phyloP scores from a whole-genome alignment of 2,888 invertebrate genomes.

The Callinectes sapidus region DNA sequence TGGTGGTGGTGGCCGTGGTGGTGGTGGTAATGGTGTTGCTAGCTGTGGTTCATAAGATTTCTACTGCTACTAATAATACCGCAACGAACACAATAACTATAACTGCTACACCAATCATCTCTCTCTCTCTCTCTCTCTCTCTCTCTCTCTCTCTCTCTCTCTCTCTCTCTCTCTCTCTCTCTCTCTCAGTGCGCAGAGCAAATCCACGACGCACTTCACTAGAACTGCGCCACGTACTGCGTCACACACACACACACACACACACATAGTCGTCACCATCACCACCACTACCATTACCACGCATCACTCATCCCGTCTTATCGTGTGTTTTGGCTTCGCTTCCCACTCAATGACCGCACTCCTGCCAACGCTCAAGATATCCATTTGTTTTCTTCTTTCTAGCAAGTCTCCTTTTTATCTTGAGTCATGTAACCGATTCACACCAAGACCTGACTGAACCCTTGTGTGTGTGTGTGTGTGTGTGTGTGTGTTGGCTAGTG shows the following conservation, averaged over 20 bases:
- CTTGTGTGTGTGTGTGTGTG: slow-evolving; percentile 23
- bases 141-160: neutral
- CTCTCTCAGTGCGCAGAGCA: neutral
- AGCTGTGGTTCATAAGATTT: no score
- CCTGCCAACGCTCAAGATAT: neutral
- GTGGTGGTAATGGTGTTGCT: no score
- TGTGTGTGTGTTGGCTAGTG: neutral
- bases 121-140: neutral
- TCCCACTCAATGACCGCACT: neutral
- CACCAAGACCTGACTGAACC: neutral
- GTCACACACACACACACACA: neutral
- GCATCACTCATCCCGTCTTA: neutral
- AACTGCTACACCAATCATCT: neutral
- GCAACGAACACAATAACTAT: no score
- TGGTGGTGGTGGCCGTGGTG: no score
- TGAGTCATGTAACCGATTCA: neutral
- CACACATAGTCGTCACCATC: neutral
- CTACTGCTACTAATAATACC: no score
- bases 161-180: neutral
- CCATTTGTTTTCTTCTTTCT: neutral
- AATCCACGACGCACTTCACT: neutral
- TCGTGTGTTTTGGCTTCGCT: neutral
- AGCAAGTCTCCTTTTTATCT: neutral
- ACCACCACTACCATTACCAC: neutral
- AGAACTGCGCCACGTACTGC: neutral